Evolutionary conservation across 2,797 vertebrate genomes (phyloP).

Genomic region (Bovichtus diacanthus): DNA sequence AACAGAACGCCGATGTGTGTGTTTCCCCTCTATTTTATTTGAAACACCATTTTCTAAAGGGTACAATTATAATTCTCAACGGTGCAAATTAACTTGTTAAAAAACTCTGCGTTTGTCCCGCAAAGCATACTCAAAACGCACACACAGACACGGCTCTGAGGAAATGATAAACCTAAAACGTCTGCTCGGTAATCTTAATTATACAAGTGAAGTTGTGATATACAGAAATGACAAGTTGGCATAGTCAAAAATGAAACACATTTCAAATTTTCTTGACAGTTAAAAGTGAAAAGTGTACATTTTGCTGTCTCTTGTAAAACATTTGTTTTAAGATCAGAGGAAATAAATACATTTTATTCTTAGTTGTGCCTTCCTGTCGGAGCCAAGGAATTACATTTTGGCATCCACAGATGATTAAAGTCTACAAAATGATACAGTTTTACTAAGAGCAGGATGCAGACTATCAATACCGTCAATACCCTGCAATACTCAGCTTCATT

Average conservation of each 20-base stretch:
- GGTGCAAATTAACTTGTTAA: not conserved
- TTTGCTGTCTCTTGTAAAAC: too few relatives aligned
- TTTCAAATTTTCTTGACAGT: too few relatives aligned
- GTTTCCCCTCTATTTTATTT: not conserved
- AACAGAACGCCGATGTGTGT: not conserved
- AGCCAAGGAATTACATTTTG: not conserved
- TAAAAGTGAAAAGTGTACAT: too few relatives aligned
- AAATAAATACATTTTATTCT: too few relatives aligned
- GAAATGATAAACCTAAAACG: not conserved
- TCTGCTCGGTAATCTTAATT: conserved; percentile 12
- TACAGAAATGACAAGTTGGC: too few relatives aligned
- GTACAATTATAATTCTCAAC: not conserved
- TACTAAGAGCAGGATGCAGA: not conserved
- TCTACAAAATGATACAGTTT: not conserved
- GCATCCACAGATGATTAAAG: conserved; percentile 4
- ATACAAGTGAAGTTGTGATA: too few relatives aligned
- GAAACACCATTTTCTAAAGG: not conserved
- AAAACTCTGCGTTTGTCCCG: too few relatives aligned
- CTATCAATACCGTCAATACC: not conserved
- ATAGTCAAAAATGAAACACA: too few relatives aligned
- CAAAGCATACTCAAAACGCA: not conserved
- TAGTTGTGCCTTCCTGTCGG: too few relatives aligned
- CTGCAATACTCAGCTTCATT: not conserved
- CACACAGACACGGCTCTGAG: not conserved
- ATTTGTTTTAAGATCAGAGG: too few relatives aligned